Percentiles rank a stretch among this genome's conserved stretches.
phyloP scores from a whole-genome alignment of 1,140 invertebrate species.

The Aphidius gifuensis region DNA sequence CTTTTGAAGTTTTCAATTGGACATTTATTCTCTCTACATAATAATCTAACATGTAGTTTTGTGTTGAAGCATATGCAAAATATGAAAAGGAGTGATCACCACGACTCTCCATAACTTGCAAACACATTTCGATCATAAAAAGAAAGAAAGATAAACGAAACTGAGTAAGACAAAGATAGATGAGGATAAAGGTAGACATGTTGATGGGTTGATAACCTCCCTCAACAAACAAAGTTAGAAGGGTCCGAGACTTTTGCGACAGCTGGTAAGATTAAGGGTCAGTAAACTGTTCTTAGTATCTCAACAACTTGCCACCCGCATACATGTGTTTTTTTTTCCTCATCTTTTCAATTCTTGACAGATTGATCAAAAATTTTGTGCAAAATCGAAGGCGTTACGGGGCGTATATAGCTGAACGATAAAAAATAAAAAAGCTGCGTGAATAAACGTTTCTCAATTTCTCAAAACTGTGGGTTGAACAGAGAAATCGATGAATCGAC shows the following conservation, averaged over 20 bases:
- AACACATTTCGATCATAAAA: too few species aligned
- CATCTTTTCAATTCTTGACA: constrained; percentile 2
- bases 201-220: constrained; percentile 1
- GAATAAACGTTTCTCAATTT: too few species aligned
- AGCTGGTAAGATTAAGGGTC: constrained; percentile 16
- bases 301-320: too few species aligned
- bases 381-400: neutral
- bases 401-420: neutral
- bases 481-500: too few species aligned
- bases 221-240: neutral
- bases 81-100: too few species aligned
- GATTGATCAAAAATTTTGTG: constrained; percentile 10
- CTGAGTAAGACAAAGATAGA: neutral
- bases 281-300: neutral
- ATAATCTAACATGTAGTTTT: neutral
- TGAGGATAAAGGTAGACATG: constrained; percentile 5
- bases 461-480: too few species aligned
- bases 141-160: too few species aligned
- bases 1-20: neutral
- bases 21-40: constrained; percentile 3
- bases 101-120: too few species aligned
- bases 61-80: too few species aligned
- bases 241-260: neutral
- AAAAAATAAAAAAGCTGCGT: neutral
- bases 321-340: too few species aligned